A percentile compares a stretch with the other conserved stretches of the same genome.
phyloP scores from a whole-genome alignment of 2,113 vertebrate species.

The Symphodus melops region DNA sequence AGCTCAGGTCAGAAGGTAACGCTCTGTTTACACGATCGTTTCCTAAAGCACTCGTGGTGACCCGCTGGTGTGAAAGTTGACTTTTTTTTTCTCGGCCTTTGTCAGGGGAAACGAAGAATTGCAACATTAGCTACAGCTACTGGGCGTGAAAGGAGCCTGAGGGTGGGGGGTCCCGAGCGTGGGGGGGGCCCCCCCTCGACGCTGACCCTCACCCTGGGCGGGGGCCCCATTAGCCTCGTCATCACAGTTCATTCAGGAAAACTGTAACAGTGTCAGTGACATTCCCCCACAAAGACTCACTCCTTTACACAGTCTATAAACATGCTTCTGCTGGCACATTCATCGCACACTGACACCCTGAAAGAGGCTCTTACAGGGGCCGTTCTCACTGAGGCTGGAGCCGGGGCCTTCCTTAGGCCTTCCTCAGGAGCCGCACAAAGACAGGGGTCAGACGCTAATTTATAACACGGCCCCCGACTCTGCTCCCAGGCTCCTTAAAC shows the following conservation, averaged over 20 bases:
- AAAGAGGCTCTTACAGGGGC: conserved; percentile 82
- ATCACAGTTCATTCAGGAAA: conserved; percentile 91
- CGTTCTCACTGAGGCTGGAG: conserved; percentile 76
- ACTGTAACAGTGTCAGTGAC: conserved; percentile 91
- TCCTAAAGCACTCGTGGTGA: conserved; percentile 92
- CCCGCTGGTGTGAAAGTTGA: conserved; percentile 90
- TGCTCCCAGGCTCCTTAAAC: conserved; percentile 82
- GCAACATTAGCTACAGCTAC: conserved; percentile 92
- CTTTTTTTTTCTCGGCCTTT: conserved; percentile 86
- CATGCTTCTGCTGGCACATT: conserved; percentile 88
- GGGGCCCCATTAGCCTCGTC: conserved; percentile 88
- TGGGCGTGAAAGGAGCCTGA: conserved; percentile 88
- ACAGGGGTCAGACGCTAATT: conserved; percentile 82
- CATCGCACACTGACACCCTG: conserved; percentile 85
- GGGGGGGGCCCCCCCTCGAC: conserved; percentile 28
- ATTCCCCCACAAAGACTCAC: conserved; percentile 91
- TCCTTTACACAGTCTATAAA: conserved; percentile 96
- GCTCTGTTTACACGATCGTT: conserved; percentile 93
- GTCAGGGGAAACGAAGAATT: conserved; percentile 85
- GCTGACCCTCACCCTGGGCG: conserved; percentile 77
- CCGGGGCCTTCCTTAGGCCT: conserved; percentile 70
- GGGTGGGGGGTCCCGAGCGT: conserved; percentile 87
- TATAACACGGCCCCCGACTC: conserved; percentile 78
- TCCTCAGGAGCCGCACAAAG: conserved; percentile 79
- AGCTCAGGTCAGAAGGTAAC: conserved; percentile 96